Base-by-base conservation (phyloP, 2,888 invertebrate genomes). In the Cerceris ruficornis region DNA sequence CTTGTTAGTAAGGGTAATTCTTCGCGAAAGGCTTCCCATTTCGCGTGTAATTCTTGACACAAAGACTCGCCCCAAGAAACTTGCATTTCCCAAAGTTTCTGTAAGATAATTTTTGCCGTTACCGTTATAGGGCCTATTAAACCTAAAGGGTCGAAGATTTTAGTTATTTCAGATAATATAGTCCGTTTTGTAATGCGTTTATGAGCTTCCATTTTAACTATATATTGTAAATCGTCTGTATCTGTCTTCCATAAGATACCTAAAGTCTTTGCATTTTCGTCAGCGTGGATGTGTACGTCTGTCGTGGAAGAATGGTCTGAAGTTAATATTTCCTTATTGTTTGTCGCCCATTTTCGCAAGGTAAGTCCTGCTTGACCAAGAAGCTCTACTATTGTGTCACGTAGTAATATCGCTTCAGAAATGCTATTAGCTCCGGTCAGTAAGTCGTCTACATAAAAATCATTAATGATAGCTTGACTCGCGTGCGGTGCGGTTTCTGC, bases 401-500 rank as follows among this genome's bases (percentile, higher is more conserved):
- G 9, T 49, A 49, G n/a, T 49, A 13, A n/a, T 28, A 28, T 28
- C 28, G 28, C 28, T 28, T 28, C 28, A 28, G 28, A 28, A 7
- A 17, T 57, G 15, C 7, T 39, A 7, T 57, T 17, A 7, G 57
- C 13, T 0, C 67, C 67, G 1, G 67, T 67, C 6, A 67, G 11
- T 14, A 67, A 52, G 7, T 67, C 67, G 13, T 58, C 67, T n/a
- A 67, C 58, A 28, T 67, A 67, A 39, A 67, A 67, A 28, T 67
- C 67, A 7, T 49, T 7, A 0, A 49, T 1, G 13, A 67, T 67
- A 7, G n/a, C 58, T 7, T 4, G 6, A 5, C 52, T 55, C 6
- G 39, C 57, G n/a, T 13, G 0, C 57, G 58, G 39, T 0, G 49
- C 13, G 2, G 39, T 6, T 28, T 0, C 17, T 54, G 4, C 39